phyloP scores from a whole-genome alignment of 2,888 invertebrate genomes.

The Limnephilus auricula region DNA sequence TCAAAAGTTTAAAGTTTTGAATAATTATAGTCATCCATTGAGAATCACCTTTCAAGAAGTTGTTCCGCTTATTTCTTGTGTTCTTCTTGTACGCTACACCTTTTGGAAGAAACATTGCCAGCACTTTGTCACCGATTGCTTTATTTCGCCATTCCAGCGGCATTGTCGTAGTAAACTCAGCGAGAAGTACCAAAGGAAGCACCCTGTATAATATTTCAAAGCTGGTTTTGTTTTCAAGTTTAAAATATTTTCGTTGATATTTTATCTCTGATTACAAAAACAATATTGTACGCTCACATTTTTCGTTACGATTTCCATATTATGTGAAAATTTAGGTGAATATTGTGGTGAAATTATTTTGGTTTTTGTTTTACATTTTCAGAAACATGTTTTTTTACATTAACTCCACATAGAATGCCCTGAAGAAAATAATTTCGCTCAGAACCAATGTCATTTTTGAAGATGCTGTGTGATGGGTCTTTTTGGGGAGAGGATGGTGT shows the following conservation, averaged over 20 bases:
- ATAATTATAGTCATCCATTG: background rate
- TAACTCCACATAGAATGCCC: too few relatives aligned
- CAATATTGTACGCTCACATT: background rate
- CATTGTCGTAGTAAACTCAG: background rate
- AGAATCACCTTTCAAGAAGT: slow-evolving; percentile 1
- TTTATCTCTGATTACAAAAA: background rate
- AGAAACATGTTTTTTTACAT: background rate
- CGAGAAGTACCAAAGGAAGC: background rate
- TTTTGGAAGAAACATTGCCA: background rate
- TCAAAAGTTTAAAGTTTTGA: background rate
- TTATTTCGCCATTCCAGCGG: background rate
- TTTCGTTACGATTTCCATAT: background rate
- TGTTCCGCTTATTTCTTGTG: background rate
- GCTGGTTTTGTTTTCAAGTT: slow-evolving; percentile 4
- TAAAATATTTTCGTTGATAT: slow-evolving; percentile 5
- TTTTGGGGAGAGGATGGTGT: too few relatives aligned
- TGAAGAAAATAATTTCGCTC: too few relatives aligned
- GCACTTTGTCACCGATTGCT: slow-evolving; percentile 9
- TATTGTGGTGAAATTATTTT: background rate
- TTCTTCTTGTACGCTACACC: background rate
- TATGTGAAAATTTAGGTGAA: background rate
- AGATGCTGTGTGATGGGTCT: too few relatives aligned
- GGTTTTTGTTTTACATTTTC: background rate
- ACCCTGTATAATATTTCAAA: slow-evolving; percentile 13
- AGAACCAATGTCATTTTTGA: too few relatives aligned